Conservation (phyloP, 2,888 invertebrate genomes). For the Coelogynopora nodosa region DNA sequence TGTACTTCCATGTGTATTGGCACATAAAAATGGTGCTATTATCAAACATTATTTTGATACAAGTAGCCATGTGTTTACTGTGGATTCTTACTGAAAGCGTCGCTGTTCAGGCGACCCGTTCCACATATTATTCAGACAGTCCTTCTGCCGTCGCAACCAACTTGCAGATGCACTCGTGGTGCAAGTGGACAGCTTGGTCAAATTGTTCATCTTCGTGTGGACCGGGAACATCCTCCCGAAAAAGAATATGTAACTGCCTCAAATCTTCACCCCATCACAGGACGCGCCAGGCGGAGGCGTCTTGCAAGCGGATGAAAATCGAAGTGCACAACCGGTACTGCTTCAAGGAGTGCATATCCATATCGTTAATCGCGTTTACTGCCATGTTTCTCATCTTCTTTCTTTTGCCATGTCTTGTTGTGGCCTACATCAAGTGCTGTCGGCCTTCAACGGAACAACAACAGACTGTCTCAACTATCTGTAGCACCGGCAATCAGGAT, state of each 20-base stretch:
- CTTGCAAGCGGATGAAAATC: neutral
- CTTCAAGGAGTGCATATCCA: neutral
- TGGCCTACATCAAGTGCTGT: slow-evolving; percentile 4
- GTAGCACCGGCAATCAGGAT: neutral
- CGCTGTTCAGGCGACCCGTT: no score
- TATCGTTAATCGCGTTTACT: neutral
- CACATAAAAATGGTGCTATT: no score
- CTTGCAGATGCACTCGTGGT: no score
- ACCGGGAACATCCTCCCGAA: neutral
- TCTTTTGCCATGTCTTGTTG: neutral
- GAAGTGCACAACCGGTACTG: neutral
- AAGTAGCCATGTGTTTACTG: no score
- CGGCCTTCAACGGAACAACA: neutral
- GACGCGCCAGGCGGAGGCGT: neutral
- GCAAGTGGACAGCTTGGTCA: neutral
- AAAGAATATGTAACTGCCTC: neutral
- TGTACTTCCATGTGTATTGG: no score
- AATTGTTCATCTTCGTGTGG: neutral
- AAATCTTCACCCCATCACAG: neutral
- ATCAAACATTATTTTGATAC: no score
- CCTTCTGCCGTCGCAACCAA: no score
- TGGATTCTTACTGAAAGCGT: no score
- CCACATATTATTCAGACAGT: no score
- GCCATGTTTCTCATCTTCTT: neutral
- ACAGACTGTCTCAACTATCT: neutral